A percentile compares a stretch with the other conserved stretches of the same genome.
Evolutionary conservation across 1,140 invertebrate genomes (phyloP).

Genomic region (Drosophila pallidifrons): DNA sequence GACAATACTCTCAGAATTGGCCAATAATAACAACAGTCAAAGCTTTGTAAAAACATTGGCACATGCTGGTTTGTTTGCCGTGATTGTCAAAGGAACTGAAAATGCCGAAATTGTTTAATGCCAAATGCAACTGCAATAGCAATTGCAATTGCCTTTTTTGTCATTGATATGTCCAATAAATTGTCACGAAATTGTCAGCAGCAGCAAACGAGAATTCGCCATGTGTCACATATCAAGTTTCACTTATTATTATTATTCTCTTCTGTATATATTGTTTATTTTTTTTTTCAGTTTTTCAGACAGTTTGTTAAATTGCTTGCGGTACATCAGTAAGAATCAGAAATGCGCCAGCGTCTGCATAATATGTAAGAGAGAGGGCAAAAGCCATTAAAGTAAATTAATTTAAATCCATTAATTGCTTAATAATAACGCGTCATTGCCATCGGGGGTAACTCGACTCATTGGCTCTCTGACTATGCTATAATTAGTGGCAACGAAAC

Average conservation of each 20-base stretch:
- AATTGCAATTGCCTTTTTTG: constrained; percentile 69
- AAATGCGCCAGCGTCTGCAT: constrained; percentile 10
- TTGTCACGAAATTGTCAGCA: constrained; percentile 63
- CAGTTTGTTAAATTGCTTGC: constrained; percentile 20
- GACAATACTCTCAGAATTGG: constrained; percentile 62
- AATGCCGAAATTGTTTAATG: constrained; percentile 32
- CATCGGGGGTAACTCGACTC: not conserved
- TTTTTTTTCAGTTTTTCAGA: too few species aligned
- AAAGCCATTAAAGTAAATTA: constrained; percentile 58
- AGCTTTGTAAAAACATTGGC: constrained; percentile 34
- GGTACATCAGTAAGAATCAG: constrained; percentile 2
- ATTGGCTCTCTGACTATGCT: not conserved
- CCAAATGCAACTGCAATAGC: constrained; percentile 16
- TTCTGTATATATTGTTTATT: constrained; percentile 12
- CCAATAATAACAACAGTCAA: constrained; percentile 54
- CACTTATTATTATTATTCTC: constrained; percentile 18
- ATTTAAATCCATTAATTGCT: constrained; percentile 71
- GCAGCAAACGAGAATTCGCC: not conserved
- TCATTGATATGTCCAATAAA: constrained; percentile 73
- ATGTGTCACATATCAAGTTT: constrained; percentile 14
- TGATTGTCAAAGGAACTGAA: constrained; percentile 37
- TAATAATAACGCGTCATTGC: constrained; percentile 9
- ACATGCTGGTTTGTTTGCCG: constrained; percentile 41
- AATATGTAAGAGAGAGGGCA: constrained; percentile 39
- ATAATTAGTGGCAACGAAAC: constrained; percentile 14